These are phyloP conservation scores for Catalaphyllia jardinei DNA, from an alignment of 64 coral and sea anemone genomes.

Conservation along the genomic window DNA sequence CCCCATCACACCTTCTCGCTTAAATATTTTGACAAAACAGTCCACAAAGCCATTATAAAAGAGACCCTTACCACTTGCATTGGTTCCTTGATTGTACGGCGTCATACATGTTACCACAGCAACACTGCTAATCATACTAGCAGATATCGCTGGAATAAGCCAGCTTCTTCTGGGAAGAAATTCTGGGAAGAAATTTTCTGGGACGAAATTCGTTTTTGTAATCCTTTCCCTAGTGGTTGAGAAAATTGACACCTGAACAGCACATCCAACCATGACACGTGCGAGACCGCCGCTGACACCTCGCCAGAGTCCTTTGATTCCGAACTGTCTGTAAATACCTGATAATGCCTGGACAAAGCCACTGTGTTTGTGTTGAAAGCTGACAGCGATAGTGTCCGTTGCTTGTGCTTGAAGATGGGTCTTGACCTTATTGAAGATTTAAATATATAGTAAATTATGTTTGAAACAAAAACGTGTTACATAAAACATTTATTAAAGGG, in stretches of 20 bases:
- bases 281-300: conserved; percentile 72
- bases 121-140: conserved; percentile 89
- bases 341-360: conserved; percentile 61
- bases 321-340: conserved; percentile 68
- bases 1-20: conserved; percentile 79
- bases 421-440: conserved; percentile 65
- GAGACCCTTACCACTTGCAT: conserved; percentile 66
- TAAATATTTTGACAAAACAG: conserved; percentile 96
- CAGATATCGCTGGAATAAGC: conserved; percentile 70
- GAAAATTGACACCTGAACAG: conserved; percentile 90
- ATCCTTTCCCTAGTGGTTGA: conserved; percentile 87
- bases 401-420: conserved; percentile 92
- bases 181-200: too few relatives aligned
- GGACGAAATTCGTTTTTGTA: conserved; percentile 45
- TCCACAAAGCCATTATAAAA: conserved; percentile 86
- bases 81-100: conserved; percentile 96
- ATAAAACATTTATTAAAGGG: not conserved
- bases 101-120: conserved; percentile 87
- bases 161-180: conserved; percentile 77
- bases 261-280: conserved; percentile 79
- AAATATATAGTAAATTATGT: too few relatives aligned
- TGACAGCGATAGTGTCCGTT: conserved; percentile 79
- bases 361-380: conserved; percentile 80
- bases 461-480: not conserved
- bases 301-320: conserved; percentile 81